These are phyloP conservation scores for Hippocampus guttulatus DNA, from an alignment of 2,113 vertebrate species.

Conservation along the genomic window DNA sequence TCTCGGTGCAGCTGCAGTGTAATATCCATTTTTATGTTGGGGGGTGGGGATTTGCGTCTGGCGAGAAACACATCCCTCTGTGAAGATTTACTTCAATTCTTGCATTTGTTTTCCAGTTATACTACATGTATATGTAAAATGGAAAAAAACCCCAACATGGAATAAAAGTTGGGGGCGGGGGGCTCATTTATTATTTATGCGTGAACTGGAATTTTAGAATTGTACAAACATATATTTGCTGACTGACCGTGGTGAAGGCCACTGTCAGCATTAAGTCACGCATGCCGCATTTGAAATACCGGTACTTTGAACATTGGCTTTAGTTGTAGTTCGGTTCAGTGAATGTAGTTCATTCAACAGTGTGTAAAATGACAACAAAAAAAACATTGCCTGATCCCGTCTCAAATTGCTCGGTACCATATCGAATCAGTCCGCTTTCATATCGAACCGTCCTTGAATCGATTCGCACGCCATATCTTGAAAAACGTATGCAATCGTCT, in stretches of 20 bases:
- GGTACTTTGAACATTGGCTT: not conserved
- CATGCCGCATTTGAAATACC: not conserved
- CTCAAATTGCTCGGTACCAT: no score
- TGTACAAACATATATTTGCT: no score
- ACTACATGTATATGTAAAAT: not conserved
- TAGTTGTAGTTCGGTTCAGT: no score
- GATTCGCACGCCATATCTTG: no score
- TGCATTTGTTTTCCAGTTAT: not conserved
- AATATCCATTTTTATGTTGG: conserved; percentile 53
- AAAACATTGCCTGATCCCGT: no score
- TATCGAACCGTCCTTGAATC: no score
- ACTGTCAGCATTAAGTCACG: not conserved
- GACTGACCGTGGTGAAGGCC: not conserved
- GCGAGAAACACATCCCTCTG: conserved; percentile 1
- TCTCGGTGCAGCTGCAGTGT: conserved; percentile 37
- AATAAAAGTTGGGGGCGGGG: not conserved
- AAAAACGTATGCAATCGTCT: no score
- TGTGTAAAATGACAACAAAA: no score
- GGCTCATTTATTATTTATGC: not conserved
- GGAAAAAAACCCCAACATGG: not conserved
- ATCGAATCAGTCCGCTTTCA: no score
- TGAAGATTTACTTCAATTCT: not conserved
- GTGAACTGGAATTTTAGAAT: not conserved
- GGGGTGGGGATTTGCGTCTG: conserved; percentile 18
- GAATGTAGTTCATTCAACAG: no score